Base-by-base conservation (phyloP, 2,113 vertebrate genomes). In the Pampusana beccarii region DNA sequence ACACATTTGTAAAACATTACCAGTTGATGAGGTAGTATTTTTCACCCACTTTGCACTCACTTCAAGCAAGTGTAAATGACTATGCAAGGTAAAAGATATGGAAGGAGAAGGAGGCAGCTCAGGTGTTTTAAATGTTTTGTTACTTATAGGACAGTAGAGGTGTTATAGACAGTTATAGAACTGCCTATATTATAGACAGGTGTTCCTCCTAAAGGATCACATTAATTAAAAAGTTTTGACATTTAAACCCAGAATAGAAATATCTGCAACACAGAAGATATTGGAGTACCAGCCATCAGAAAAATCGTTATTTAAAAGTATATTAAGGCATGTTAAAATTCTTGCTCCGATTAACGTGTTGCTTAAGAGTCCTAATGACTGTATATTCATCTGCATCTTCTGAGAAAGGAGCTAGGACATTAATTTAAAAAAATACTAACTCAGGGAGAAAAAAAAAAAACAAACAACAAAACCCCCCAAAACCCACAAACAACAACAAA, bases 121-220 rank as follows among this genome's bases (percentile, higher is more conserved):
- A 70, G 75, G 46, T 56, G 34, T 64, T 93, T 78, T 24, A 90
- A 84, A 83, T 40, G 2, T 9, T 54, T 46, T 56, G 50, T 86
- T 78, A 51, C 16, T 56, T 57, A 6, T 3, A n/a, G 0, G 3
- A 31, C 23, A n/a, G n/a, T n/a, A n/a, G n/a, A n/a, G n/a, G n/a
- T n/a, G n/a, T n/a, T n/a, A n/a, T n/a, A n/a, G n/a, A n/a, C n/a
- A n/a, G n/a, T n/a, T n/a, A n/a, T n/a, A n/a, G n/a, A n/a, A n/a
- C n/a, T n/a, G n/a, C n/a, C n/a, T n/a, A n/a, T n/a, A n/a, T n/a
- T n/a, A n/a, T n/a, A n/a, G n/a, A n/a, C 46, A 34, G 4, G 8
- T 66, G 28, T 28, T 75, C 8, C 21, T 69, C 26, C 31, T 48
- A 67, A 80, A 56, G 26, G 14, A 38, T 58, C 6, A 29, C 9